phyloP scores from a whole-genome alignment of 2,888 invertebrate species.

The Cataglyphis rosenhaueri region DNA sequence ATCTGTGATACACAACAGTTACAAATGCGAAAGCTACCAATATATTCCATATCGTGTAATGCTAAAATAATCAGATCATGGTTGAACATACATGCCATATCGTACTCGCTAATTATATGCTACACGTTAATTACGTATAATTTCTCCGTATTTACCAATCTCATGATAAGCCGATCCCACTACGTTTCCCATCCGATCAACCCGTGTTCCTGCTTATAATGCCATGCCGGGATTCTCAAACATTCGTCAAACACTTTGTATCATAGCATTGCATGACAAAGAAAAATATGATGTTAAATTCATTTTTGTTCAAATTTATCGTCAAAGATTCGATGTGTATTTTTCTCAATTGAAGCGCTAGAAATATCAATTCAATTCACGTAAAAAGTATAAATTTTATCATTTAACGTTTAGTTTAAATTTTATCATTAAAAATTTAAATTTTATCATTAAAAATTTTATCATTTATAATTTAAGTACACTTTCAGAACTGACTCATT shows the following conservation, averaged over 20 bases:
- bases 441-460: neutral
- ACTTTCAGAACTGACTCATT: neutral
- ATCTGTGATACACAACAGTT: slow-evolving; percentile 5
- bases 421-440: neutral
- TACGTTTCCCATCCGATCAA: slow-evolving; percentile 38
- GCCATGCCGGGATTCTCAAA: slow-evolving; percentile 28
- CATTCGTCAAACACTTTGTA: neutral
- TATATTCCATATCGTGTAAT: slow-evolving; percentile 38
- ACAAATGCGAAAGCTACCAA: slow-evolving; percentile 16
- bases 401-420: neutral
- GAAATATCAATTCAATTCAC: neutral
- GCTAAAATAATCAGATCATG: slow-evolving; percentile 54
- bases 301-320: neutral
- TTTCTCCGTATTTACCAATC: slow-evolving; percentile 52
- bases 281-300: neutral
- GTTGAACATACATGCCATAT: slow-evolving; percentile 41
- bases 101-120: slow-evolving; percentile 46
- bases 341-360: neutral
- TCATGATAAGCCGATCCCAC: slow-evolving; percentile 40
- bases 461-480: neutral
- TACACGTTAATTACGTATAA: slow-evolving; percentile 52
- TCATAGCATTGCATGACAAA: neutral
- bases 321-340: neutral
- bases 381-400: neutral
- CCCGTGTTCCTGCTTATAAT: slow-evolving; percentile 38